Conservation (phyloP, 1,140 invertebrate species). For the Cydia strobilella region DNA sequence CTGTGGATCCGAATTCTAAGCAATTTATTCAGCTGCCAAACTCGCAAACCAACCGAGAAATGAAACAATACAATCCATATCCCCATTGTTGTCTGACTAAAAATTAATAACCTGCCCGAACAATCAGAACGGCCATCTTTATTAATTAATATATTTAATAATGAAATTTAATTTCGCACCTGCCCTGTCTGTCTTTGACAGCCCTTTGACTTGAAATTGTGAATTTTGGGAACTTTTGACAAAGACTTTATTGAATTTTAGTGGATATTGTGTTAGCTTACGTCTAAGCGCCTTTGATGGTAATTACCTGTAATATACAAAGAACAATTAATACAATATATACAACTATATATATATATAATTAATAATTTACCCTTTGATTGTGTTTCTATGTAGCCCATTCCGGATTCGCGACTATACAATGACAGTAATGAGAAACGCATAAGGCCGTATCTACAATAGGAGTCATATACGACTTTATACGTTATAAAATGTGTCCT, state of each 20-base stretch:
- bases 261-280: slow-evolving; percentile 29
- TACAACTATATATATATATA: neutral
- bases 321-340: neutral
- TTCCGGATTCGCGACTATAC: neutral
- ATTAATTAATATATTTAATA: slow-evolving; percentile 43
- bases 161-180: slow-evolving; percentile 67
- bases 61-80: neutral
- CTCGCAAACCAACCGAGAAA: neutral
- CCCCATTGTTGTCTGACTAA: slow-evolving; percentile 23
- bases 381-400: neutral
- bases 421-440: neutral
- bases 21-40: neutral
- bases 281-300: neutral
- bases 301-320: slow-evolving; percentile 22
- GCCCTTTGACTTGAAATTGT: slow-evolving; percentile 44
- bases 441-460: neutral
- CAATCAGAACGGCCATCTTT: slow-evolving; percentile 19
- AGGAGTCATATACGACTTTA: neutral
- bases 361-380: neutral
- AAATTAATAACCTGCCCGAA: slow-evolving; percentile 26
- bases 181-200: slow-evolving; percentile 46
- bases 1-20: neutral
- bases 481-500: neutral
- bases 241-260: slow-evolving; percentile 18
- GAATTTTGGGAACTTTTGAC: slow-evolving; percentile 22